Evolutionary conservation across 2,113 vertebrate species (phyloP).

Genomic region (Austrofundulus limnaeus): DNA sequence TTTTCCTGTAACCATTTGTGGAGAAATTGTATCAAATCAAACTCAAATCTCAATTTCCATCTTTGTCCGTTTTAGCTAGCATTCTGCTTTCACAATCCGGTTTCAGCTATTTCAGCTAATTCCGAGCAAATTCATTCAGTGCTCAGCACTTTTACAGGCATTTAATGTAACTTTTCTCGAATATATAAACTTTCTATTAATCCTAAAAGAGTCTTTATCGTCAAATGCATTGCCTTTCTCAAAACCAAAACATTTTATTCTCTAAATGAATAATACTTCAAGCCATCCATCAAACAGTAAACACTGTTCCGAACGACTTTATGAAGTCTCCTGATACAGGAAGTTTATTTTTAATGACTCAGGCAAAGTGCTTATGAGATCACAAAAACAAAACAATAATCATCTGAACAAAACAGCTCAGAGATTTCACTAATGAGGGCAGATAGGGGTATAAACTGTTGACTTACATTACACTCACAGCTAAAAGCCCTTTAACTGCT

Average conservation of each 20-base stretch:
- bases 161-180: too few relatives aligned
- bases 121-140: too few relatives aligned
- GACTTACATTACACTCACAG: conserved; percentile 54
- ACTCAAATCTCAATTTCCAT: too few relatives aligned
- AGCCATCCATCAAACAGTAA: conserved; percentile 31
- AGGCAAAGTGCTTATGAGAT: conserved; percentile 53
- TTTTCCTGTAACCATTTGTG: too few relatives aligned
- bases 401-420: conserved; percentile 31
- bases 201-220: too few relatives aligned
- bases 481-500: conserved; percentile 62
- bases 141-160: too few relatives aligned
- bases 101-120: too few relatives aligned
- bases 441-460: conserved; percentile 55
- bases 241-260: conserved; percentile 32
- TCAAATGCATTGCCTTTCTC: conserved; percentile 6
- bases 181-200: too few relatives aligned
- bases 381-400: conserved; percentile 67
- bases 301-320: conserved; percentile 30
- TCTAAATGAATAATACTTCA: conserved; percentile 27
- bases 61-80: too few relatives aligned
- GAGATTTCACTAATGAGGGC: conserved; percentile 68
- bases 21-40: too few relatives aligned
- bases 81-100: too few relatives aligned
- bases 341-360: conserved; percentile 66
- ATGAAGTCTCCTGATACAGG: conserved; percentile 50